Evolutionary conservation across 2,797 vertebrate species (phyloP).

Genomic region (Lepilemur septentrionalis): DNA sequence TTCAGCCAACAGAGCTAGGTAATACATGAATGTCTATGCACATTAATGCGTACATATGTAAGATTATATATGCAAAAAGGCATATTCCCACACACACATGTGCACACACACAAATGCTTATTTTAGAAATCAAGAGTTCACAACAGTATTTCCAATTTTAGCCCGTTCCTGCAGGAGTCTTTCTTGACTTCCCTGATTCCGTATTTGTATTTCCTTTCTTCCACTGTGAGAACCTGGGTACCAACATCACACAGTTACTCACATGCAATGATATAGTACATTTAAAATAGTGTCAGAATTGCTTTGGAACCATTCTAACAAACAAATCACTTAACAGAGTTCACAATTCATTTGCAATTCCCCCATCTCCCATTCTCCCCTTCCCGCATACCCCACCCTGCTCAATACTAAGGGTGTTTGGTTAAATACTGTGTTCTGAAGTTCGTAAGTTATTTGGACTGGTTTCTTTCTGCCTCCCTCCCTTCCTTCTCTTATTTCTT

Average conservation of each 20-base stretch:
- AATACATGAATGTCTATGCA: not conserved
- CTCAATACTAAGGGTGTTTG: not conserved
- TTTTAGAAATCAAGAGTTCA: not conserved
- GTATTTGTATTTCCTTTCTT: not conserved
- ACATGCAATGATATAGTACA: not conserved
- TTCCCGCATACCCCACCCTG: not conserved
- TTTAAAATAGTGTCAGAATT: constrained; percentile 19
- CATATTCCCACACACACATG: not conserved
- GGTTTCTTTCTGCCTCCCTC: not conserved
- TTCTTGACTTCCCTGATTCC: not conserved
- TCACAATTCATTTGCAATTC: not conserved
- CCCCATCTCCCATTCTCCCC: not conserved
- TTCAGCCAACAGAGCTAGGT: not conserved
- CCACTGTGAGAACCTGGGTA: not conserved
- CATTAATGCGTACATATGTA: not conserved
- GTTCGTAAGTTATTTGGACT: not conserved
- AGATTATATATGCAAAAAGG: not conserved
- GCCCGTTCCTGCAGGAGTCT: not conserved
- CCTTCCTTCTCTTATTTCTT: not conserved
- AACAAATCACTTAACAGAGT: not conserved
- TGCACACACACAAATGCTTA: not conserved
- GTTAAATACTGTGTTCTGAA: not conserved
- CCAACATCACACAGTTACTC: not conserved
- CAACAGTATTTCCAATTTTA: not conserved
- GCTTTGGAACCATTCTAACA: not conserved